Evolutionary conservation across 2,797 vertebrate genomes (phyloP), one percentile per base, ranked within the genome.

Genomic region (Xenopus petersii): DNA sequence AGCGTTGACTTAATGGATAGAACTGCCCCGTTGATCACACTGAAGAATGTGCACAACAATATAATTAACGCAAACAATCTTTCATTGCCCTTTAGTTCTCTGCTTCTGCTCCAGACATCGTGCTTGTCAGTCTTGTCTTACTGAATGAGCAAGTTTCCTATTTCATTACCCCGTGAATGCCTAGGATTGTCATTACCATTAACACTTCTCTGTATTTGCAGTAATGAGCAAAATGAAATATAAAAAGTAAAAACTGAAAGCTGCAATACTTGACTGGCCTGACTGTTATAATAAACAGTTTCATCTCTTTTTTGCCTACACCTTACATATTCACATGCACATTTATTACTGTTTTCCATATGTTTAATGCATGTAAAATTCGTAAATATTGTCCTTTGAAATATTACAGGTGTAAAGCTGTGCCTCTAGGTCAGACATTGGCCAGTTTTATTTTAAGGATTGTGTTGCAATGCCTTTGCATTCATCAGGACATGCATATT

Each of bases 181-280:
- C 60, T 77, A 60, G 70, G 68, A 64, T 46, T 4, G 56, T 69
- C 70, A 73, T 77, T 73, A 77, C 58, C 70, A 77, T 77, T 77
- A 77, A 51, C 70, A 63, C 48, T n/a, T 77, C 73, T 77, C 64
- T 64, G 58, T 64, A 69, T 73, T 46, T 77, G 70, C 49, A 26
- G 26, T 68, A 73, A 77, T 69, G 70, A 77, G 71, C 58, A 4
- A 77, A 73, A 77, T 69, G 64, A 59, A 73, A 73, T 70, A 63
- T 77, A 77, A 63, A 72, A 46, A 66, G 46, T 54, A 58, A 72
- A 72, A 42, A 72, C 67, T 72, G 70, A 77, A 77, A 64, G 59
- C 64, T 33, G 75, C 64, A 63, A 56, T 67, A 55, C 49, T 51
- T 42, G 36, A 42, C 3, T 42, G 8, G 36, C 36, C 36, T 42